These are phyloP conservation scores for Drosophila kambysellisi DNA, from an alignment of 2,888 invertebrate species.

Conservation along the genomic window DNA sequence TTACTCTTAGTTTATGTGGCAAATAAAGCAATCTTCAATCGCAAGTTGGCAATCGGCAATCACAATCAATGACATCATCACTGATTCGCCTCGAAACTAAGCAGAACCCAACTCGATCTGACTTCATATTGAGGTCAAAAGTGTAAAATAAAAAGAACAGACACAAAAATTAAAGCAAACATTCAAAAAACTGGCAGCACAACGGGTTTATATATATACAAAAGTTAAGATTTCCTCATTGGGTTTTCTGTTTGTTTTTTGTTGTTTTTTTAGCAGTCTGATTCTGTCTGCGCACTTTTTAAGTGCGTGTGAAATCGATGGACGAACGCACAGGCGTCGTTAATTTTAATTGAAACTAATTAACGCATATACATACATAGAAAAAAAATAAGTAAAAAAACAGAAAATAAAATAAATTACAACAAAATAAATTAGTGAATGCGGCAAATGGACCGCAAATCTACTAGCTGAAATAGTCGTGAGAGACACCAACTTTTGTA, in stretches of 20 bases:
- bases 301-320: constrained; percentile 77
- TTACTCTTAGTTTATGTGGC: constrained; percentile 23
- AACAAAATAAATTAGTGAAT: constrained; percentile 25
- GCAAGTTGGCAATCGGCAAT: constrained; percentile 26
- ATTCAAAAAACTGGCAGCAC: constrained; percentile 55
- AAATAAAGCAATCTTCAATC: constrained; percentile 18
- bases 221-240: constrained; percentile 62
- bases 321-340: constrained; percentile 60
- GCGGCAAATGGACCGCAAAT: constrained; percentile 17
- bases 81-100: constrained; percentile 35
- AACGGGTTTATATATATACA: not conserved
- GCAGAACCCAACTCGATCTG: constrained; percentile 52
- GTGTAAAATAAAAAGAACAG: constrained; percentile 62
- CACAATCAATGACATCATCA: constrained; percentile 59
- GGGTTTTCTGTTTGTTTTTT: constrained; percentile 10
- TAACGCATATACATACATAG: constrained; percentile 64
- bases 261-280: constrained; percentile 25
- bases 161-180: constrained; percentile 67
- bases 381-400: constrained; percentile 2
- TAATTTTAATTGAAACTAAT: constrained; percentile 81
- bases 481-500: not conserved
- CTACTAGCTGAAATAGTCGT: not conserved
- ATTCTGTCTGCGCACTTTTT: constrained; percentile 39
- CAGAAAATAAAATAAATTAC: constrained; percentile 15
- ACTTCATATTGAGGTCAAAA: constrained; percentile 69